A percentile compares a stretch with the other conserved stretches of the same genome.
Conservation (phyloP, 2,888 invertebrate genomes). For the Acheta domesticus region DNA sequence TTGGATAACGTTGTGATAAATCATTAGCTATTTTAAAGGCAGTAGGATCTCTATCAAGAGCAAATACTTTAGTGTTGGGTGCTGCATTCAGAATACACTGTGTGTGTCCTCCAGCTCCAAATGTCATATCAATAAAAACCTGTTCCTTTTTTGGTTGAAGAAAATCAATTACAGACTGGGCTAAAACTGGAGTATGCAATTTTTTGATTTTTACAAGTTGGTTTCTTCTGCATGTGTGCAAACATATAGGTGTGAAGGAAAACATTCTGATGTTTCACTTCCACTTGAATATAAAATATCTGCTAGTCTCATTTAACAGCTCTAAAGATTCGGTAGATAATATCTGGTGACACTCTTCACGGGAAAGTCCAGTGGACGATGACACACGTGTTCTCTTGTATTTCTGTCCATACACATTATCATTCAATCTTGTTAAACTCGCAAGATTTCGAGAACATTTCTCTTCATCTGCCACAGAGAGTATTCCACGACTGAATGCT, state of each 20-base stretch:
- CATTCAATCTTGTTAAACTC: slow-evolving; percentile 66
- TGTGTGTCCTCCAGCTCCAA: slow-evolving; percentile 92
- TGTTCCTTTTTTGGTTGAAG: slow-evolving; percentile 62
- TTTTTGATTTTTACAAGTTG: not conserved
- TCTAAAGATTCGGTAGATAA: slow-evolving; percentile 69
- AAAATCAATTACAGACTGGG: slow-evolving; percentile 64
- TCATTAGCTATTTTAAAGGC: slow-evolving; percentile 66
- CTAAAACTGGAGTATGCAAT: slow-evolving; percentile 73
- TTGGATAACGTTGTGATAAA: slow-evolving; percentile 64
- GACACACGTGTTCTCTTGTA: slow-evolving; percentile 59
- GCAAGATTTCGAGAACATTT: slow-evolving; percentile 65
- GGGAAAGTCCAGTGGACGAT: slow-evolving; percentile 69
- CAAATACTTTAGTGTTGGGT: slow-evolving; percentile 65
- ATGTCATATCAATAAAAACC: slow-evolving; percentile 88
- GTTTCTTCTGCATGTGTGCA: too few species aligned
- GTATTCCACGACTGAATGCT: slow-evolving; percentile 57
- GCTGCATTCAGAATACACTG: slow-evolving; percentile 65
- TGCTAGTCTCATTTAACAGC: slow-evolving; percentile 58
- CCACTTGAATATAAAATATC: slow-evolving; percentile 52
- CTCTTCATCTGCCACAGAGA: slow-evolving; percentile 56
- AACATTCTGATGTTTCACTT: slow-evolving; percentile 40
- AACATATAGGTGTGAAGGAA: not conserved
- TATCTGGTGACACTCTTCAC: slow-evolving; percentile 69
- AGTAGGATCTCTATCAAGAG: slow-evolving; percentile 83
- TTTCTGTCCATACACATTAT: slow-evolving; percentile 65